Base-by-base conservation (phyloP, 2,113 vertebrate genomes). In the Coreoperca whiteheadi region DNA sequence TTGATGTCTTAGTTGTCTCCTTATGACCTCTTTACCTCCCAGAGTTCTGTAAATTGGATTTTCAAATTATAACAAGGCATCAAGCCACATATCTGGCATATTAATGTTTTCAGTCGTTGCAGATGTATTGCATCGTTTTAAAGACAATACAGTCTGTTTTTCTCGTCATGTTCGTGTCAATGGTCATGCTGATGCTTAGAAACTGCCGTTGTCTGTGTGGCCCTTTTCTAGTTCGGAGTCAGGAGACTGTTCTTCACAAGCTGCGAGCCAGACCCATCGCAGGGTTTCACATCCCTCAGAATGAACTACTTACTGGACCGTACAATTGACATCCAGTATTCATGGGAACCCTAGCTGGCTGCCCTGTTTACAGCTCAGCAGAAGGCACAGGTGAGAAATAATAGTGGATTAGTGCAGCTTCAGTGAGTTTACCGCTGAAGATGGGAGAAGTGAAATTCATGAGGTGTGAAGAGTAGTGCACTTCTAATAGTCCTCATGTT, bases 181-280 rank as follows among this genome's bases (percentile, higher is more conserved):
- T 64, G 32, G 5, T 76, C 28, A 34, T 57, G 32, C 11, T 43
- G 59, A 59, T 80, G 41, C n/a, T 64, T 23, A 73, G 15, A 69
- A 59, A 18, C 18, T 7, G 72, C 48, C 1, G 39, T 67, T 82
- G 12, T 90, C 25, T 89, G 6, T 89, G 60, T 94, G 68, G 72
- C 37, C 32, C 28, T 81, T 80, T 73, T 86, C 39, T 71, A 87
- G 88, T 53, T 64, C 46, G 7, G 20, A 80, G 28, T 56, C 70
- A 65, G 79, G 48, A 56, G 14, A n/a, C 16, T 53, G 71, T 71
- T 61, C 39, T 69, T 66, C 60, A 54, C 50, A 16, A 61, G 54
- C 46, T 63, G 59, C 20, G 32, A 43, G n/a, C 37, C 43, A 61
- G 79, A 74, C 20, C 72, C 37, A 5, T 32, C 56, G 43, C 46